Conservation (phyloP, 2,113 vertebrate genomes). For the Lampris incognitus region DNA sequence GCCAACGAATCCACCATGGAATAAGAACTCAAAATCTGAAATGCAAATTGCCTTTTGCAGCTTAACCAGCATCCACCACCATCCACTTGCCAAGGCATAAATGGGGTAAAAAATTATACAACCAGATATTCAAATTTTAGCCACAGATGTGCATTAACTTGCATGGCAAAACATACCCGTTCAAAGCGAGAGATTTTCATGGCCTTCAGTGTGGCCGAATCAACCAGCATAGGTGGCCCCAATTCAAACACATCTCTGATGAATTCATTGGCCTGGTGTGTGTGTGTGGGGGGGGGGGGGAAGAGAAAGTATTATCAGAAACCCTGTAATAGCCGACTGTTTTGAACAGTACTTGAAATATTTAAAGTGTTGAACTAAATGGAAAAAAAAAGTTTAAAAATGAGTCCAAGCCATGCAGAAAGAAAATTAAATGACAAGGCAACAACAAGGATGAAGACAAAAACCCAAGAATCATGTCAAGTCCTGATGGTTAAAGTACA, state of each 20-base stretch:
- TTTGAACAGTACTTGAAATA: too few species aligned
- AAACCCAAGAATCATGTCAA: too few species aligned
- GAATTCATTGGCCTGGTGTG: slow-evolving; percentile 92
- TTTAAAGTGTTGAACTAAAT: background rate
- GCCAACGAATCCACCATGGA: background rate
- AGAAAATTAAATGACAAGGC: too few species aligned
- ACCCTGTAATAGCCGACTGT: too few species aligned
- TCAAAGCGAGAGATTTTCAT: slow-evolving; percentile 97
- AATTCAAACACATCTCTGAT: slow-evolving; percentile 97
- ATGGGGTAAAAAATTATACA: background rate
- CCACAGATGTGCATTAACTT: background rate
- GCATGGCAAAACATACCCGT: slow-evolving; percentile 81
- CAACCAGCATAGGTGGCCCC: slow-evolving; percentile 92
- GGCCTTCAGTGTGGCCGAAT: slow-evolving; percentile 91
- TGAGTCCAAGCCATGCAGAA: too few species aligned
- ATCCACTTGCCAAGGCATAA: background rate
- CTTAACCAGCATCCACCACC: too few species aligned
- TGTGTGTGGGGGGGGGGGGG: too few species aligned
- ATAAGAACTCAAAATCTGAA: background rate
- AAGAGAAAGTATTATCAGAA: too few species aligned
- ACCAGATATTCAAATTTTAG: background rate
- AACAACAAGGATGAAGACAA: too few species aligned
- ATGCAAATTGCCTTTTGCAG: background rate
- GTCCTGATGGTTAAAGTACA: too few species aligned
- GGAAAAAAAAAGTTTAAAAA: background rate